Base-by-base conservation (phyloP, 2,888 invertebrate species). In the Yponomeuta malinellus region DNA sequence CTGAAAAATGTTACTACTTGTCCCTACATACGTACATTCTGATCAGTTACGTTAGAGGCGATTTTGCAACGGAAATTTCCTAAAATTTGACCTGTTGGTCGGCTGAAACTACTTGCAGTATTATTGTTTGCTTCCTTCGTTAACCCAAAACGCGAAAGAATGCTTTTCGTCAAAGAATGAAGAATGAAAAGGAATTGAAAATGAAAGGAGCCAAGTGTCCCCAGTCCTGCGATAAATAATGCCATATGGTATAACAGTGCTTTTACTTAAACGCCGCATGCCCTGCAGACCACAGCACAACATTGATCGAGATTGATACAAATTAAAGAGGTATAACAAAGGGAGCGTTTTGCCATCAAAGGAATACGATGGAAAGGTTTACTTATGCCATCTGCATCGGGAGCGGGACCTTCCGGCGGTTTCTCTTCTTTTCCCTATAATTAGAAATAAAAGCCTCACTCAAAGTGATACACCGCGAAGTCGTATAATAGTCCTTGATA, bases 381-480 rank as follows among this genome's bases (percentile, higher is more conserved):
- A 76, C 79, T 75, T 71, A 76, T 78, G 82, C 74, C 83, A 82
- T 83, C 81, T 82, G 85, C 79, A 78, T 78, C 82, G 79, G 81
- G 81, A 80, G 74, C 75, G 76, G 74, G 78, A 77, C 81, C 80
- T 79, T 78, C 80, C 79, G 80, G 79, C 77, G 76, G 81, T 82
- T 79, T 78, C 70, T 48, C 67, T 69, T 76, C 75, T 77, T 79
- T 79, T 78, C 76, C 76, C 82, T 82, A 78, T 81, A 86, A 88
- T 88, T 86, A 86, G 79, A 79, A 79, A 75, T 76, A 81, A 82
- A 82, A 80, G 79, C 77, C 76, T 75, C 75, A 76, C 79, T 63
- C 65, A 65, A 48, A 76, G 76, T 81, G 82, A 85, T 83, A 84
- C 77, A 75, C 74, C 74, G 33, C 29, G 52, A 29, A 70, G 15